These are phyloP conservation scores for Melopsittacus undulatus DNA, from an alignment of 2,797 vertebrate species.

Conservation along the genomic window DNA sequence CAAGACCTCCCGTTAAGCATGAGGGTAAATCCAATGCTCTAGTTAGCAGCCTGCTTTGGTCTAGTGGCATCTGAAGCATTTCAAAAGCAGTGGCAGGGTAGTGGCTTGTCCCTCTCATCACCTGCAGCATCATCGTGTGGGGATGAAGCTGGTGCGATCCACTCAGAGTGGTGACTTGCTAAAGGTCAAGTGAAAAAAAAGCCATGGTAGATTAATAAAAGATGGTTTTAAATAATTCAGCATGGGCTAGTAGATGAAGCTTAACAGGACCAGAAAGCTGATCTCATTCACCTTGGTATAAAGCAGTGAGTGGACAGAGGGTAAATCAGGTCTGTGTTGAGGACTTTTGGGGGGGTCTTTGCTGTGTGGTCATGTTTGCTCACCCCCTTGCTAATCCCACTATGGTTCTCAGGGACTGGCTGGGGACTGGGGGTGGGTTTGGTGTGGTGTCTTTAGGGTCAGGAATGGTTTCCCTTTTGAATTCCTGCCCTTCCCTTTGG, in stretches of 20 bases:
- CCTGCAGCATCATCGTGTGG: background rate
- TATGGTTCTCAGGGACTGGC: background rate
- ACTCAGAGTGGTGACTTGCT: background rate
- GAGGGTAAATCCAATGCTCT: background rate
- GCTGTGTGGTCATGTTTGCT: background rate
- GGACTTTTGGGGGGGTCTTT: background rate
- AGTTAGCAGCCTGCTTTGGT: background rate
- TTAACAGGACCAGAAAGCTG: background rate
- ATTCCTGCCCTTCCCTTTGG: background rate
- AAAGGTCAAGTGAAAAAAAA: background rate
- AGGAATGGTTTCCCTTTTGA: background rate
- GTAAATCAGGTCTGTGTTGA: background rate
- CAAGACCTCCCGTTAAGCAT: background rate
- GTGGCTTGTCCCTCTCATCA: background rate
- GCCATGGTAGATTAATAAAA: slow-evolving; percentile 28
- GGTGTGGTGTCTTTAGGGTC: background rate
- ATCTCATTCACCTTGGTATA: slow-evolving; percentile 2
- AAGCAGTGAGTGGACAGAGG: background rate
- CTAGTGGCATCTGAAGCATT: background rate
- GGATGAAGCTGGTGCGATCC: background rate
- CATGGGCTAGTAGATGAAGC: background rate
- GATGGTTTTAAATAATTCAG: background rate
- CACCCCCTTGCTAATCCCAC: background rate
- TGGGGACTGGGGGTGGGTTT: background rate
- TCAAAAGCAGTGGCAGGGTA: background rate